A percentile compares a stretch with the other conserved stretches of the same genome.
These are phyloP conservation scores for Prostheceraeus crozeri DNA, from an alignment of 2,888 invertebrate genomes.

Conservation along the genomic window DNA sequence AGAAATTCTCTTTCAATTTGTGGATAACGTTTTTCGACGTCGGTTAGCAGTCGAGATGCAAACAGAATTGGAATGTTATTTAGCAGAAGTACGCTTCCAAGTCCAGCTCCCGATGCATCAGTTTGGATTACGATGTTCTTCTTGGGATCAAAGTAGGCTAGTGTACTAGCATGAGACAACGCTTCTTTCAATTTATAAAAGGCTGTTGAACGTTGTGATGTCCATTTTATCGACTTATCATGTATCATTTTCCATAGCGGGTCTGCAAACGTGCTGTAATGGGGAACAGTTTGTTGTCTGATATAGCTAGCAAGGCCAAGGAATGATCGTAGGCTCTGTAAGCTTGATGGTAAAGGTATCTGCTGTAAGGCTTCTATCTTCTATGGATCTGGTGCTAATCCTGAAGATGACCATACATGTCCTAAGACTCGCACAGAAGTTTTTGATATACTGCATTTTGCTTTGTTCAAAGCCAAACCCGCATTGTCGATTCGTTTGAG, in stretches of 20 bases:
- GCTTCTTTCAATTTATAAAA: conserved; percentile 12
- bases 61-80: conserved; percentile 11
- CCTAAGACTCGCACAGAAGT: background rate
- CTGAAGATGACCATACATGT: background rate
- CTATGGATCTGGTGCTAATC: background rate
- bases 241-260: conserved; percentile 12
- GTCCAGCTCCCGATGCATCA: conserved; percentile 16
- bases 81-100: too few relatives aligned
- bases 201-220: background rate
- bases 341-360: background rate
- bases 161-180: too few relatives aligned
- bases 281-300: background rate
- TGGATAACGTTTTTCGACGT: conserved; percentile 8
- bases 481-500: background rate
- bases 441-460: background rate
- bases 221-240: background rate
- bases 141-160: conserved; percentile 8
- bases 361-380: conserved; percentile 11
- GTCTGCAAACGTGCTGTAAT: background rate
- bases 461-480: conserved; percentile 13
- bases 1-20: conserved; percentile 23
- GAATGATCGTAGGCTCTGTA: conserved; percentile 13
- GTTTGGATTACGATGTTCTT: conserved; percentile 13
- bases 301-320: conserved; percentile 9
- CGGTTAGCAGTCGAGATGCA: conserved; percentile 9